Evolutionary conservation across 2,113 vertebrate genomes (phyloP).

Genomic region (Pangasianodon hypophthalmus): DNA sequence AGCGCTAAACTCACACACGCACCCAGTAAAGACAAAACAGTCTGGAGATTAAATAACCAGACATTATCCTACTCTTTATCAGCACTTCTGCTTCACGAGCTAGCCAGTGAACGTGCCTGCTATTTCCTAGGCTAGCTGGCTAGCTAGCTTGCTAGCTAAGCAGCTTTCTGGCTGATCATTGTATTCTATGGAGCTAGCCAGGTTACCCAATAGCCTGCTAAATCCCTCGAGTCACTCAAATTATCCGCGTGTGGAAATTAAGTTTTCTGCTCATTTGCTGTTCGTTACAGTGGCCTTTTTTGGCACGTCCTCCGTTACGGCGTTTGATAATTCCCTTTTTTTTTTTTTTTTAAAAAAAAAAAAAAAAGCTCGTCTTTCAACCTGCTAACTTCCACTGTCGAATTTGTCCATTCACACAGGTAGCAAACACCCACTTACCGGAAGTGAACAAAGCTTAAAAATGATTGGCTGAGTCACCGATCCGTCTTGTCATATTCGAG

Average conservation of each 20-base stretch:
- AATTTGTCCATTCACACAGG: constrained; percentile 63
- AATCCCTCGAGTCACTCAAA: background rate
- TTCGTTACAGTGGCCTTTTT: background rate
- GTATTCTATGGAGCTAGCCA: constrained; percentile 32
- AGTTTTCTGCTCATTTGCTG: constrained; percentile 1
- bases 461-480: constrained; percentile 39
- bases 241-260: background rate
- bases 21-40: background rate
- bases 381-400: constrained; percentile 61
- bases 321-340: constrained; percentile 36
- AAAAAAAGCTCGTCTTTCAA: constrained; percentile 49
- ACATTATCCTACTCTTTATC: background rate
- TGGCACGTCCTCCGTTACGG: background rate
- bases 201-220: constrained; percentile 23
- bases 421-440: constrained; percentile 60
- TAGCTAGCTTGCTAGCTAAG: constrained; percentile 18
- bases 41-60: background rate
- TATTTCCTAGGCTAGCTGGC: constrained; percentile 9
- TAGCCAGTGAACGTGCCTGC: background rate
- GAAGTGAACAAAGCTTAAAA: constrained; percentile 46
- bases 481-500: constrained; percentile 25
- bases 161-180: constrained; percentile 59
- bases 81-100: background rate
- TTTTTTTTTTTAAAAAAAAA: background rate
- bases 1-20: background rate